Conservation (phyloP, 1,140 invertebrate species). For the Orchestia grillus region DNA sequence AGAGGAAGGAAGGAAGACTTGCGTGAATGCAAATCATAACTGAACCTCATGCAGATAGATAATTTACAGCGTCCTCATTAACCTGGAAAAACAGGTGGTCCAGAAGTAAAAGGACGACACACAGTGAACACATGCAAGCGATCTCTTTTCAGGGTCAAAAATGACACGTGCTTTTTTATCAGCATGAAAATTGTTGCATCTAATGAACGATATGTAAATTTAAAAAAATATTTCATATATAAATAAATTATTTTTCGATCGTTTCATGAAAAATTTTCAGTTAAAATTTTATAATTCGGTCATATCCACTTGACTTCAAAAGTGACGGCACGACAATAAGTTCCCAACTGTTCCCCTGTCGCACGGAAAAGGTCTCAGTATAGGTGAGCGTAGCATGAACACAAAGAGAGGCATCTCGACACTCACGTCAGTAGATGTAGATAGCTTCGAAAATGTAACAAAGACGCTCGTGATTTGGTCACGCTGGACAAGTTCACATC, state of each 20-base stretch:
- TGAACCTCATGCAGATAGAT: neutral
- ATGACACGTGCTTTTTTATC: neutral
- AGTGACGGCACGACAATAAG: no score
- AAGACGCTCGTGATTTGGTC: no score
- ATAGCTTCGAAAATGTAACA: no score
- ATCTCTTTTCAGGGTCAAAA: neutral
- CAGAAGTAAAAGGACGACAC: neutral
- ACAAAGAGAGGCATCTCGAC: no score
- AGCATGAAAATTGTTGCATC: neutral
- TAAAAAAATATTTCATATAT: neutral
- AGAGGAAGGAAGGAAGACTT: neutral
- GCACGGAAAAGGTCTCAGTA: no score
- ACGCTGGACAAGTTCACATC: no score
- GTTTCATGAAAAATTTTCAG: neutral
- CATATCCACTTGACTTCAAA: no score
- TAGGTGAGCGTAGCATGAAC: no score
- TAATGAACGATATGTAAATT: neutral
- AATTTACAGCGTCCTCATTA: neutral
- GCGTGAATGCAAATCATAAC: neutral
- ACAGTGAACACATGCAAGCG: neutral
- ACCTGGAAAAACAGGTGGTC: neutral
- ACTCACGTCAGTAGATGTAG: no score
- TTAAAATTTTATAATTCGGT: no score
- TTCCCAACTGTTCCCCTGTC: no score
- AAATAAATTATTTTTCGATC: neutral